A percentile compares a stretch with the other conserved stretches of the same genome.
These are phyloP conservation scores for Drosophila neonasuta DNA, from an alignment of 2,888 invertebrate species.

Conservation along the genomic window DNA sequence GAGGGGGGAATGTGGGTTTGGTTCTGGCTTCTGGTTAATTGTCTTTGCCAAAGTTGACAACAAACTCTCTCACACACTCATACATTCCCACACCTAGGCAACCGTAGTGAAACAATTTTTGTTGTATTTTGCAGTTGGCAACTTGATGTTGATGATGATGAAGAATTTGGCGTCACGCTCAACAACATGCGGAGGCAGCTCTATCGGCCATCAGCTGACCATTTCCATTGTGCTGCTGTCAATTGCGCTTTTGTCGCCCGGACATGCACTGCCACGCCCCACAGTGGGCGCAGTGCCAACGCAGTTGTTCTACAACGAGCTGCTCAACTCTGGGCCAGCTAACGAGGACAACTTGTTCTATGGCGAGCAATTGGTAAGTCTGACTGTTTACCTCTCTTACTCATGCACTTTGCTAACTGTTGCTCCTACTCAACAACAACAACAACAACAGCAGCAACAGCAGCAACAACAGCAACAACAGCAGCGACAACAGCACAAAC, in stretches of 20 bases:
- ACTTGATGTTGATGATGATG: constrained; percentile 43
- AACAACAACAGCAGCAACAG: constrained; percentile 38
- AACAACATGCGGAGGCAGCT: constrained; percentile 47
- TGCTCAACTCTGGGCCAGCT: constrained; percentile 51
- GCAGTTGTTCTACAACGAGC: constrained; percentile 64
- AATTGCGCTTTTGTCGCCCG: constrained; percentile 58
- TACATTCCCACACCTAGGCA: neutral
- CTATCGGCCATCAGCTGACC: constrained; percentile 62
- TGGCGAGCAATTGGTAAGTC: constrained; percentile 58
- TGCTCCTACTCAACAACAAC: constrained; percentile 23
- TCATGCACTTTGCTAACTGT: neutral
- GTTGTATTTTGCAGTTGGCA: constrained; percentile 44
- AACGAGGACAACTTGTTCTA: constrained; percentile 60
- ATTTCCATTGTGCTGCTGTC: constrained; percentile 68
- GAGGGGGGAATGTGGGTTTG: constrained; percentile 6
- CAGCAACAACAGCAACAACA: constrained; percentile 40
- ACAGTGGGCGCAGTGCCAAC: constrained; percentile 40
- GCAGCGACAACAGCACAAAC: constrained; percentile 46
- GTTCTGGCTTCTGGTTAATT: constrained; percentile 47
- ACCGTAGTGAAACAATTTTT: constrained; percentile 11
- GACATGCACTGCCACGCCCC: constrained; percentile 57
- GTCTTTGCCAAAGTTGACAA: constrained; percentile 39
- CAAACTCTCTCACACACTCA: constrained; percentile 14
- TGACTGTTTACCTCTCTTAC: neutral
- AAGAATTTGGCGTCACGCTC: constrained; percentile 36